phyloP scores from a whole-genome alignment of 2,797 vertebrate genomes.

The Lacerta viridis region DNA sequence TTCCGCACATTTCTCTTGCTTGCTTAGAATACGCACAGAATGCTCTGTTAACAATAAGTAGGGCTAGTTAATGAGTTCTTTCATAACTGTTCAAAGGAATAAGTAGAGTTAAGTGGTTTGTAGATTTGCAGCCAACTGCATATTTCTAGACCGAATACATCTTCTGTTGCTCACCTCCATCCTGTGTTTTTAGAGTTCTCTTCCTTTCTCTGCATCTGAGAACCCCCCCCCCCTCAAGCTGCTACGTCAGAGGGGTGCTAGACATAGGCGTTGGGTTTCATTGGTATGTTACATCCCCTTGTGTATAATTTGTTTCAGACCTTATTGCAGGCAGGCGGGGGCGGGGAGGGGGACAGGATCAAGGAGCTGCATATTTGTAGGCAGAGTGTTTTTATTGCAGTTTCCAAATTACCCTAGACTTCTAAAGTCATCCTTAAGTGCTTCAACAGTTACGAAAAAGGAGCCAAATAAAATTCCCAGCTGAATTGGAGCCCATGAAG shows the following conservation, averaged over 20 bases:
- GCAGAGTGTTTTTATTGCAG: slow-evolving; percentile 70
- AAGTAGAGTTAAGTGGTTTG: neutral
- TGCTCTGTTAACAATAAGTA: neutral
- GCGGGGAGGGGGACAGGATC: slow-evolving; percentile 32
- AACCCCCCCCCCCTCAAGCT: slow-evolving; percentile 62
- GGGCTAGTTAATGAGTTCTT: neutral
- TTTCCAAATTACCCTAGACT: slow-evolving; percentile 77
- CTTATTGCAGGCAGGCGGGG: slow-evolving; percentile 17
- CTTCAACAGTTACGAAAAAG: slow-evolving; percentile 77
- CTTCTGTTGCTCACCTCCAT: neutral
- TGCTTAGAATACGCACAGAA: neutral
- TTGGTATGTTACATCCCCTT: slow-evolving; percentile 62
- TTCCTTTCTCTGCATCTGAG: slow-evolving; percentile 58
- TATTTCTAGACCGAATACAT: neutral
- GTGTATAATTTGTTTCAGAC: slow-evolving; percentile 77
- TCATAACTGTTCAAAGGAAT: neutral
- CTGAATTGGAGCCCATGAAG: slow-evolving; percentile 76
- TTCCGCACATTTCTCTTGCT: neutral
- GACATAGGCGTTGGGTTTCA: slow-evolving; percentile 69
- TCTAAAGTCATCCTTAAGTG: slow-evolving; percentile 75
- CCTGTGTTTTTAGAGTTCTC: slow-evolving; percentile 57
- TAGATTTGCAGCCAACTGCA: neutral
- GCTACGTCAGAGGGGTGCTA: slow-evolving; percentile 62
- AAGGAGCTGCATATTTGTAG: slow-evolving; percentile 67
- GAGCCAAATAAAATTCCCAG: slow-evolving; percentile 72